Base-by-base conservation (phyloP, 2,113 vertebrate genomes). In the Aspiorhynchus laticeps region DNA sequence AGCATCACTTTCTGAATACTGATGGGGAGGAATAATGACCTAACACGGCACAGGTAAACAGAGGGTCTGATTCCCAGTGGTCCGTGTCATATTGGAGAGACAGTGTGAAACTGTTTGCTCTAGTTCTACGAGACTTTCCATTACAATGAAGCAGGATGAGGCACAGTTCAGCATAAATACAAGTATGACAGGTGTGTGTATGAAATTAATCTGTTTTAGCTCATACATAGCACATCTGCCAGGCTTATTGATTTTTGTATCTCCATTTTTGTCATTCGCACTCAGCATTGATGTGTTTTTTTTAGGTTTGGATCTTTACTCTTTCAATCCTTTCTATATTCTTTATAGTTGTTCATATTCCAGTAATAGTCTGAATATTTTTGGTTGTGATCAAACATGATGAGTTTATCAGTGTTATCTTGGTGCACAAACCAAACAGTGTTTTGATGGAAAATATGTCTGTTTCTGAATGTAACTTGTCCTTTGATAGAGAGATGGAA, bases 1-100 rank as follows among this genome's bases (percentile, higher is more conserved):
- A 76, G 81, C 11, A 3, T 14, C 43, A 33, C n/a, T 61, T 76
- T 81, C 65, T 28, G 90, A 87, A 91, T 90, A 87, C 90, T 87
- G 86, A 90, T 88, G 80, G 59, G 79, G 51, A 43, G 56, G 56
- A 75, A 63, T 38, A 46, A 59, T 86, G 79, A 82, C 82, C 73
- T 17, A 31, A 89, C 79, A 87, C 88, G 63, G 81, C 82, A 24
- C 77, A 65, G 83, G 85, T 91, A 90, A 86, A 91, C 88, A 91
- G 56, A 87, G 69, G 53, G 41, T 24, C 36, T 31, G 63, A 80
- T 86, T 87, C 87, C 87, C 85, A 28, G 46, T 10, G 56, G 87
- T 41, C 61, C 38, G 1, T 65, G 65, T 31, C 82, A 82, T 85
- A 80, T 88, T 86, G 84, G 84, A 78, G 53, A 83, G 71, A 74